These are phyloP conservation scores for Stomatorhinus walkeri DNA, from an alignment of 2,797 vertebrate genomes.

Conservation along the genomic window DNA sequence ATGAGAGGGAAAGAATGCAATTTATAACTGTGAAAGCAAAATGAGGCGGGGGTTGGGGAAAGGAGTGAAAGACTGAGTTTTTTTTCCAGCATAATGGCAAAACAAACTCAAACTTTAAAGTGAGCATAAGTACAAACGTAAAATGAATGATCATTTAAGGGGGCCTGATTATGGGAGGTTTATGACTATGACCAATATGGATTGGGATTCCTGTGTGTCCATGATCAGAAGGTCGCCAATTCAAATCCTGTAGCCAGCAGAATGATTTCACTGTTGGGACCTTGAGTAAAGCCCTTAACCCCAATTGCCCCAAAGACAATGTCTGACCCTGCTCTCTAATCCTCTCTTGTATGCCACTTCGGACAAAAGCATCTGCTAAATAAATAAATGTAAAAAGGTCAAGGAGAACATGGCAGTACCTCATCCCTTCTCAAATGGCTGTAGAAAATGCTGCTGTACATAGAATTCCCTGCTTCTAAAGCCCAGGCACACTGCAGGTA, in stretches of 20 bases:
- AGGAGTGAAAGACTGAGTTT: neutral
- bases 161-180: neutral
- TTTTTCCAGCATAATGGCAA: neutral
- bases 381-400: neutral
- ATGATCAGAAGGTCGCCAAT: neutral
- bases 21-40: slow-evolving; percentile 40
- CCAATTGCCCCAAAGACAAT: neutral
- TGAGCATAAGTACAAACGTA: neutral
- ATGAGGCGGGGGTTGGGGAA: neutral
- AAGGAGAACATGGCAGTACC: slow-evolving; percentile 9
- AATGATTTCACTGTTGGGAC: neutral
- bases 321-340: neutral
- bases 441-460: neutral
- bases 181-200: neutral
- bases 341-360: neutral
- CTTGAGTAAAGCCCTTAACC: slow-evolving; percentile 1
- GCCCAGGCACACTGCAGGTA: neutral
- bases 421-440: neutral
- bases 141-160: neutral
- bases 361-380: neutral
- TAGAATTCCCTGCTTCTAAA: neutral
- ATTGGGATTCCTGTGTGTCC: neutral
- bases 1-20: slow-evolving; percentile 50
- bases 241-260: neutral
- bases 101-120: neutral